phyloP scores from a whole-genome alignment of 2,113 vertebrate genomes.

The Romanogobio albipinnatus region DNA sequence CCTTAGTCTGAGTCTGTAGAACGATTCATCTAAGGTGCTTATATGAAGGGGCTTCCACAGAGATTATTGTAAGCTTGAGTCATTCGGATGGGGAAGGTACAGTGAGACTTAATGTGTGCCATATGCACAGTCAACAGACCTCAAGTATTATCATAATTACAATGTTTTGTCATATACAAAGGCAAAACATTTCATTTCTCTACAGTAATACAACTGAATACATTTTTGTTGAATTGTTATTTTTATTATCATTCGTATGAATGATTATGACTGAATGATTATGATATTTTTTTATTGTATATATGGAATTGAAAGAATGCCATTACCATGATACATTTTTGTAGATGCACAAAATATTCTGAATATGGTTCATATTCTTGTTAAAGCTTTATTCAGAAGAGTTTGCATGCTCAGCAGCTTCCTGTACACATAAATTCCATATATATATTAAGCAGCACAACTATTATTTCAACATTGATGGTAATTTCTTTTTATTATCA shows the following conservation, averaged over 20 bases:
- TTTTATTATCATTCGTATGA: not conserved
- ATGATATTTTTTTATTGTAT: not conserved
- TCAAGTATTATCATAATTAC: not conserved
- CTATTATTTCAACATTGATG: no score
- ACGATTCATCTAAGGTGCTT: slow-evolving; percentile 24
- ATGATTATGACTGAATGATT: not conserved
- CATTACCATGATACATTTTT: not conserved
- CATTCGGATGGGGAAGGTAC: not conserved
- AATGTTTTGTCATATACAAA: not conserved
- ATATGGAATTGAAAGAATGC: not conserved
- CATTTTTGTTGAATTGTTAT: not conserved
- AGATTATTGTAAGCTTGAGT: slow-evolving; percentile 43
- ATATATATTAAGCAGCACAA: no score
- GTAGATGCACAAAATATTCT: no score
- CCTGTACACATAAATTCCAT: not conserved
- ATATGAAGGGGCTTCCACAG: slow-evolving; percentile 3
- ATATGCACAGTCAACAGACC: not conserved
- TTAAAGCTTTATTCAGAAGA: not conserved
- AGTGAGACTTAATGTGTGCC: not conserved
- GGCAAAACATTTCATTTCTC: not conserved
- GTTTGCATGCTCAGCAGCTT: not conserved
- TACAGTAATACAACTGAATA: not conserved
- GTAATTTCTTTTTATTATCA: no score
- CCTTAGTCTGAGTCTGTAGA: not conserved
- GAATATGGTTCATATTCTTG: not conserved